Conservation (phyloP, 2,888 invertebrate genomes). For the Meghimatium bilineatum region DNA sequence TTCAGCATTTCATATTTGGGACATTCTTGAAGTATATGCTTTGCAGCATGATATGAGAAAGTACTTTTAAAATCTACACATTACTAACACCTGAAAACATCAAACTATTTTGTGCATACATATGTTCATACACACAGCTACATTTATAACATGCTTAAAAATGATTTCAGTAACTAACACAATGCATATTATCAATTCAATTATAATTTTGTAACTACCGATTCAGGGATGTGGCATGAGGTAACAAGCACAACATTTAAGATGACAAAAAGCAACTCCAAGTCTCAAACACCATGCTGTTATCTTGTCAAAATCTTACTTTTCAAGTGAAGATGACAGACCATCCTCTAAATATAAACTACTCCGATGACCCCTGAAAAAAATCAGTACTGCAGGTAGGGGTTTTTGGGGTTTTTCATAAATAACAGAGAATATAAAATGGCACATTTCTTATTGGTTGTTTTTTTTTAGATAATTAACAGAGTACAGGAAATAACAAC, state of each 20-base stretch:
- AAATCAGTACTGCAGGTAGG: neutral
- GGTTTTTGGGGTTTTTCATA: neutral
- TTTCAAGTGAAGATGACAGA: conserved; percentile 53
- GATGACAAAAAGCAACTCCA: neutral
- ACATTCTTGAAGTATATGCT: no score
- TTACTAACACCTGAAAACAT: no score
- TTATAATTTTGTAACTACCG: neutral
- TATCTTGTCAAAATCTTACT: conserved; percentile 56
- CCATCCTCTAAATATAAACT: conserved; percentile 70
- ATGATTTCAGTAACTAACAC: neutral
- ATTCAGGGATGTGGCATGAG: neutral
- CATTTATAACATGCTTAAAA: neutral
- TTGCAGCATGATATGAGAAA: no score
- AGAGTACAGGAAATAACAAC: no score
- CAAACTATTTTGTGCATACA: no score
- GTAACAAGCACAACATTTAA: neutral
- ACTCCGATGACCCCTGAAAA: conserved; percentile 75
- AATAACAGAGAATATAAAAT: neutral
- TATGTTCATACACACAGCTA: no score
- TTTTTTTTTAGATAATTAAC: neutral
- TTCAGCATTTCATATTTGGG: no score
- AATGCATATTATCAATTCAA: neutral
- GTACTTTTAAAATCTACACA: no score
- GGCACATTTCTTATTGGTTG: neutral
- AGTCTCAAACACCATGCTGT: conserved; percentile 32